Evolutionary conservation across 1,140 invertebrate genomes (phyloP), one percentile per base, ranked within the genome.

Genomic region (Tetraneura akinire): DNA sequence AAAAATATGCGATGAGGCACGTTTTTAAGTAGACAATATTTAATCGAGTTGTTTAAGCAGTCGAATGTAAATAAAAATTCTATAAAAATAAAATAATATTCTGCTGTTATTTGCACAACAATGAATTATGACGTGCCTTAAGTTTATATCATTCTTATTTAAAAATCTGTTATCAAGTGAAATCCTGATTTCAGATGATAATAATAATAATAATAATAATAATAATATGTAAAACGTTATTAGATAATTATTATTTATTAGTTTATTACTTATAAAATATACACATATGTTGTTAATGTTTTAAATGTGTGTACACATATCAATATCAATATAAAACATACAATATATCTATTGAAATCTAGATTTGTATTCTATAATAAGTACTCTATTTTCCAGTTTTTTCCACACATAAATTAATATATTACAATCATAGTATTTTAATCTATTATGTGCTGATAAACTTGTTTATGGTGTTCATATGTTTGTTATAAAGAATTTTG

Each of bases 161-260:
- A 66, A 66, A 14, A 64, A 32, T 64, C 26, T 8, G n/a, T 16
- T 18, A 64, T 64, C 26, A 9, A 37, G 26, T 32, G 18, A 64
- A 16, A 32, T 64, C 9, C 26, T 11, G 9, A 64, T 37, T 37
- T 8, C 32, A 4, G 3, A 8, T 37, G 8, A 8, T 8, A n/a
- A n/a, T n/a, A n/a, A n/a, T n/a, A n/a, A n/a, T n/a, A n/a, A 37
- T 37, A 37, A 4, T 4, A 37, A 8, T 37, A 37, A 8, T 37
- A 37, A 8, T 37, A 37, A 37, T 64, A 57, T 32, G 60, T 32
- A 64, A 64, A 64, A 32, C 60, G 1, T 64, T 32, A 62, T 16
- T 62, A 62, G 9, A 26, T 62, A 26, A 32, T 64, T n/a, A 32
- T 32, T 66, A 66, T n/a, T n/a, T n/a, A n/a, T n/a, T n/a, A n/a